Evolutionary conservation across 2,113 vertebrate species (phyloP), one percentile per base, ranked within the genome.

Genomic region (Capreolus pygargus): DNA sequence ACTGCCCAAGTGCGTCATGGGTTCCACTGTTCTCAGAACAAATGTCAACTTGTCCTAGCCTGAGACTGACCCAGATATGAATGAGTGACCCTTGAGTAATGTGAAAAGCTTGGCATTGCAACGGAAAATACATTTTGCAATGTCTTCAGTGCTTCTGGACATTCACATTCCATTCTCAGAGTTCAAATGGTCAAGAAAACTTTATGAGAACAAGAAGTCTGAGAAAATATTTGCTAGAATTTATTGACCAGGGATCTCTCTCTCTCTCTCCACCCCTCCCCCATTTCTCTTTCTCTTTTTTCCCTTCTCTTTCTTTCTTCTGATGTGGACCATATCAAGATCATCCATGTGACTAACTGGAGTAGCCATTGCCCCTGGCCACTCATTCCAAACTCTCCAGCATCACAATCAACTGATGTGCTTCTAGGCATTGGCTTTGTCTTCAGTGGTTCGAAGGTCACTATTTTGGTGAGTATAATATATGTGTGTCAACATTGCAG

Each of bases 111-210:
- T 76, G 50, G 57, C 55, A 28, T 2, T 86, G 57, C 70, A 36
- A 55, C 28, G 93, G 47, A 85, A 94, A 95, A 52, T 54, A 15
- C 7, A 12, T 64, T 87, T 93, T 84, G 64, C 67, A 67, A 30
- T 36, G 23, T 86, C 52, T 78, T 52, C 36, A 90, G 6, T 12
- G 23, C 45, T 47, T 79, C 90, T 79, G 47, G 28, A 55, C 27
- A 67, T 16, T 94, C 45, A 52, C 91, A 67, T 91, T 96, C 64
- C 43, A n/a, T 91, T 84, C 87, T 95, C 30, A 85, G 86, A 91
- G 64, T 85, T 97, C 94, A 97, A 94, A 95, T 33, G 82, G 54
- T 70, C 93, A 95, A 93, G 58, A 64, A 92, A 93, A 93, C 17
- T 33, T 82, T 33, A 50, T 27, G 57, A 95, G 92, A 94, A 92